Evolutionary conservation across 2,888 invertebrate genomes (phyloP), one percentile per base, ranked within the genome.

Genomic region (Malachius bipustulatus): DNA sequence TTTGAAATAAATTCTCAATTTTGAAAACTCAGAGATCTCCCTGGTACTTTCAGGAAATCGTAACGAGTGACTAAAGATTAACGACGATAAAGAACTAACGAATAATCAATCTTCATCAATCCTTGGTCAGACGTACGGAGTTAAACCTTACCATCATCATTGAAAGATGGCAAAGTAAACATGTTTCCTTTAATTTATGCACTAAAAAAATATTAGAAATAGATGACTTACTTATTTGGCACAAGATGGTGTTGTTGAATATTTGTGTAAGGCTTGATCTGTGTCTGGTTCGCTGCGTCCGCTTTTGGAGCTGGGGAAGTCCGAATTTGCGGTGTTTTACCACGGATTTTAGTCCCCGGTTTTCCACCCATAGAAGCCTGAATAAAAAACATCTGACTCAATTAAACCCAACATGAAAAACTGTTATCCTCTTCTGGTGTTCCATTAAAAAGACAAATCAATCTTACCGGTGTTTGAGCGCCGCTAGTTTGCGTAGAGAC

Each of bases 401-500:
- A 19, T 19, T 8, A 19, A 6, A 19, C n/a, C n/a, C n/a, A n/a
- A n/a, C n/a, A n/a, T n/a, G n/a, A n/a, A n/a, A n/a, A n/a, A n/a
- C n/a, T n/a, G n/a, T n/a, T n/a, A n/a, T n/a, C n/a, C n/a, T n/a
- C n/a, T n/a, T n/a, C n/a, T 19, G n/a, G 6, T 19, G n/a, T 19
- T 19, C 6, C n/a, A 19, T 19, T 19, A 19, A 19, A 6, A 47
- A 37, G 30, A 34, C 9, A 34, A 34, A 10, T 4, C 4, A 43
- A 34, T 48, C 54, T 47, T 53, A 70, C 72, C 56, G 71, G 71
- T 1, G 69, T 62, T 54, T 73, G 74, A 33, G 68, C 71, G 31
- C 59, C 61, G 35, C 60, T 60, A 1, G 88, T 88, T 61, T 88
- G 88, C 0, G 88, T 88, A 4, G 87, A 85, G 8, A 88, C 87